phyloP scores from a whole-genome alignment of 37 sponge, comb jelly and placozoan species.

The Ianthella basta region DNA sequence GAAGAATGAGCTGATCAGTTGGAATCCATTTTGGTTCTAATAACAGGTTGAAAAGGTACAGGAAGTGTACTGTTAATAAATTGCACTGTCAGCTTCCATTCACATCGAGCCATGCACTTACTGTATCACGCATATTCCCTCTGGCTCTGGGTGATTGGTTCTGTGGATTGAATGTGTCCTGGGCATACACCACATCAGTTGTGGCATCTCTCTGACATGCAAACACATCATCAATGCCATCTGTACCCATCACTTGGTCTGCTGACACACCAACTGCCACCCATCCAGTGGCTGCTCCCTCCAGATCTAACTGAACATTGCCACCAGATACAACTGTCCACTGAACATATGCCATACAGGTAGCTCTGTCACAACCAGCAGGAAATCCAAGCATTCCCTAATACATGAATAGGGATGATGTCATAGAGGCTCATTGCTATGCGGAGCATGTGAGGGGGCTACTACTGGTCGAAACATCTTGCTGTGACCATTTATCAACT shows the following conservation, averaged over 20 bases:
- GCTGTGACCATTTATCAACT: too few relatives aligned
- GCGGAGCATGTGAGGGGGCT: too few relatives aligned
- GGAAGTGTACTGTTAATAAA: too few relatives aligned
- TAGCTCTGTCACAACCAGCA: conserved; percentile 18
- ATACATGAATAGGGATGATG: too few relatives aligned
- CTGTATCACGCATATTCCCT: neutral
- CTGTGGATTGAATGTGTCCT: conserved; percentile 11
- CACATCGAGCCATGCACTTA: neutral
- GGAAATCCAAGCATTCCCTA: too few relatives aligned
- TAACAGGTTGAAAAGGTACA: too few relatives aligned
- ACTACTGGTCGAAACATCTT: too few relatives aligned
- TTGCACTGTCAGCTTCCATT: too few relatives aligned
- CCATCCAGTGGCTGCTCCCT: neutral
- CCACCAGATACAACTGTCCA: neutral
- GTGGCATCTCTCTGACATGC: conserved; percentile 2
- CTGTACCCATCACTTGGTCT: conserved; percentile 23
- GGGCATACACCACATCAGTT: neutral
- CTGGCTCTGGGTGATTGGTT: neutral
- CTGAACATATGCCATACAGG: conserved; percentile 1
- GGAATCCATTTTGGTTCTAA: neutral
- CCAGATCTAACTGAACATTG: neutral
- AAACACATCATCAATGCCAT: conserved; percentile 20
- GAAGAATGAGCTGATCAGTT: neutral
- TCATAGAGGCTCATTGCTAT: too few relatives aligned
- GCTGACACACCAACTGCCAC: conserved; percentile 7